Base-by-base conservation (phyloP, 2,888 invertebrate species). In the Lithophane leautieri region DNA sequence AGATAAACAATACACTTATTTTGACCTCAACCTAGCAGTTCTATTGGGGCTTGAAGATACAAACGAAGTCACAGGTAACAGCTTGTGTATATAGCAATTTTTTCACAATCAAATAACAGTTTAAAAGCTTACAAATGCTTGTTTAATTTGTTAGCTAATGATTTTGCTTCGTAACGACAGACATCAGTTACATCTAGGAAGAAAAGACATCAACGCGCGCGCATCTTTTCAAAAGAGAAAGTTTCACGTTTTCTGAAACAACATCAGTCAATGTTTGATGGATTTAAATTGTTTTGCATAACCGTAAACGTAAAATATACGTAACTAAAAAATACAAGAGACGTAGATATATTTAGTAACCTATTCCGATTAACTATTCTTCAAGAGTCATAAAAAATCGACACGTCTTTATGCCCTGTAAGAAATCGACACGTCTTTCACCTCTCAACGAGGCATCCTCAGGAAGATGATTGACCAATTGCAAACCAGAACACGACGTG, bases 131-230 rank as follows among this genome's bases (percentile, higher is more conserved):
- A 22, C 25, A 65, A 70, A 68, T 60, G 12, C 16, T 60, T 47
- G 34, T 40, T 69, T 44, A n/a, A 78, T 79, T 50, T 40, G 44
- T 65, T 76, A 40, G 54, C 42, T 74, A 73, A 72, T 66, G 44
- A 16, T 22, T 70, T 66, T 65, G 42, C 70, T 28, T 70, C 67
- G 54, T 75, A 68, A 70, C 73, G 25, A 67, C 52, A 61, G 50
- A 19, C 42, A 70, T 77, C 40, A 28, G 74, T 80, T 80, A 85
- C 74, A 78, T 79, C 79, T 79, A 58, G 62, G 52, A 87, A 74
- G 74, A 88, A 90, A 86, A 90, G 90, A 91, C 89, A 89, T 89
- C 90, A 90, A 90, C 90, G 90, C 89, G 88, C 70, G 74, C 47
- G 40, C 69, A 60, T 50, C 28, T 78, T 73, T 76, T 68, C 19